phyloP scores from a whole-genome alignment of 2,888 invertebrate genomes.

The Drosophila mayaguana region DNA sequence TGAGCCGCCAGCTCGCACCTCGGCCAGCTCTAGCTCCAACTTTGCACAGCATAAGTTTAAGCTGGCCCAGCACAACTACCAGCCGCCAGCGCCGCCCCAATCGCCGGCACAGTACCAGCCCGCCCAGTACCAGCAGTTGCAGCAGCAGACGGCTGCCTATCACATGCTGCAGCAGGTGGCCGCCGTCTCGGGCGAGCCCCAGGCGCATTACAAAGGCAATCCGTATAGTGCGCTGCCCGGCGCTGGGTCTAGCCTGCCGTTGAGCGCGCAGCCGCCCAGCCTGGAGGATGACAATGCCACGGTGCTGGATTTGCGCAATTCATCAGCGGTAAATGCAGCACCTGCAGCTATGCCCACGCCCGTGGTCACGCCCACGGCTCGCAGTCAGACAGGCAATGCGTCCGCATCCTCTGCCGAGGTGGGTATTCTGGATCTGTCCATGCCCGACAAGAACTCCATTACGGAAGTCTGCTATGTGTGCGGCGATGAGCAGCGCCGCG shows the following conservation, averaged over 20 bases:
- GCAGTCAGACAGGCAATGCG: slow-evolving; percentile 37
- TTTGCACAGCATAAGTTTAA: slow-evolving; percentile 85
- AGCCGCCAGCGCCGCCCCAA: slow-evolving; percentile 45
- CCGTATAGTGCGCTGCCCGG: slow-evolving; percentile 74
- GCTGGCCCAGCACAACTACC: slow-evolving; percentile 74
- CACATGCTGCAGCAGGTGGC: slow-evolving; percentile 76
- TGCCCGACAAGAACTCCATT: slow-evolving; percentile 96
- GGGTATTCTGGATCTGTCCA: slow-evolving; percentile 94
- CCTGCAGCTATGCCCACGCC: slow-evolving; percentile 43
- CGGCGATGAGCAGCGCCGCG: slow-evolving; percentile 94
- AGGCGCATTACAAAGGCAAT: slow-evolving; percentile 68
- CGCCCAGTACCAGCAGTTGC: slow-evolving; percentile 71
- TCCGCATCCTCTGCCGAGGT: slow-evolving; percentile 86
- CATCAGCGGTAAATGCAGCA: slow-evolving; percentile 41
- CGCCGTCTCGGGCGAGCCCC: slow-evolving; percentile 73
- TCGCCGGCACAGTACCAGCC: slow-evolving; percentile 64
- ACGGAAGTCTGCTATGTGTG: slow-evolving; percentile 96
- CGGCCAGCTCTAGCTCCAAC: slow-evolving; percentile 75
- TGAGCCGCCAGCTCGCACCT: slow-evolving; percentile 55
- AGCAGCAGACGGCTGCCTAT: slow-evolving; percentile 73
- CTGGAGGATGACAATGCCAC: slow-evolving; percentile 80
- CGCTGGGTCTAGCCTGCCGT: slow-evolving; percentile 34
- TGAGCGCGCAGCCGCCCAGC: slow-evolving; percentile 42
- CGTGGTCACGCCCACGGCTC: slow-evolving; percentile 33
- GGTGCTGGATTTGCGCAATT: slow-evolving; percentile 85